Percentiles rank a stretch among this genome's conserved stretches.
These are phyloP conservation scores for Mormyrus iriodes DNA, from an alignment of 2,113 vertebrate species.

Conservation along the genomic window DNA sequence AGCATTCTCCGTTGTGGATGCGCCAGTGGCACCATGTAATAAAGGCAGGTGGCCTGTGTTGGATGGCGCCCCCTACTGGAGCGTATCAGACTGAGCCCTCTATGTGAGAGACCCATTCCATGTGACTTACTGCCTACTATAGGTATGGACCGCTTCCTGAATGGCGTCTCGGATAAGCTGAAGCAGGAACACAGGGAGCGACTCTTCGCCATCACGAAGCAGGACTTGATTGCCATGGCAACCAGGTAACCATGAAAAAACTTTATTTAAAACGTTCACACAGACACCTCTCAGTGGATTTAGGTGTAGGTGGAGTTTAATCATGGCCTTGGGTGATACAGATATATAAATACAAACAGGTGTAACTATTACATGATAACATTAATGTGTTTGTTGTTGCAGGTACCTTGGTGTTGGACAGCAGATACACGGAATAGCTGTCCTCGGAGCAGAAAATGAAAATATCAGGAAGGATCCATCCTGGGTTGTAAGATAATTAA, in stretches of 20 bases:
- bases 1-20: conserved; percentile 80
- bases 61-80: background rate
- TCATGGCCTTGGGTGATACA: background rate
- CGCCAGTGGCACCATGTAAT: conserved; percentile 80
- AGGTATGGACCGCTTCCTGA: conserved; percentile 82
- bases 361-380: background rate
- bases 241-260: conserved; percentile 57
- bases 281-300: background rate
- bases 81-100: background rate
- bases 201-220: conserved; percentile 70
- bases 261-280: background rate
- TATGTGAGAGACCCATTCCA: background rate
- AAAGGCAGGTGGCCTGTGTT: conserved; percentile 65
- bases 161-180: conserved; percentile 76
- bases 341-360: background rate
- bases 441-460: conserved; percentile 80
- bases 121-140: conserved; percentile 16
- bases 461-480: conserved; percentile 78
- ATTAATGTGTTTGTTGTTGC: conserved; percentile 9
- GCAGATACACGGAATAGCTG: conserved; percentile 64
- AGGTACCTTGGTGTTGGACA: conserved; percentile 77
- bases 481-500: conserved; percentile 71
- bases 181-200: conserved; percentile 76
- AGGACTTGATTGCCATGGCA: conserved; percentile 63
- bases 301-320: background rate